Percentiles rank a stretch among this genome's conserved stretches.
Evolutionary conservation across 1,140 invertebrate species (phyloP).

Genomic region (Oscheius sp.): DNA sequence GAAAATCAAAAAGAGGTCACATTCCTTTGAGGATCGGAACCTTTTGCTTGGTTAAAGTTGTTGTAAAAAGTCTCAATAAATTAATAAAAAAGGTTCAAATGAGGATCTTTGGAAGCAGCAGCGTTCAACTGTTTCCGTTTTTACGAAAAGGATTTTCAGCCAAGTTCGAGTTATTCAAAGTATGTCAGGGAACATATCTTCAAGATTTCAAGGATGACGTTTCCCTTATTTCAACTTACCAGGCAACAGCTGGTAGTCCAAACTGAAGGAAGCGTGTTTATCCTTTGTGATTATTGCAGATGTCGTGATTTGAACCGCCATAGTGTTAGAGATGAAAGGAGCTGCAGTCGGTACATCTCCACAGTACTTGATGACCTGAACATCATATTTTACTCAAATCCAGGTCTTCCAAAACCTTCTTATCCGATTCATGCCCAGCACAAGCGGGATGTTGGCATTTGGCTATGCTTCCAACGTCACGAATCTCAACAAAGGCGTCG

Average conservation of each 20-base stretch:
- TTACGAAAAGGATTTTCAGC: too few species aligned
- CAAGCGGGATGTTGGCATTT: slow-evolving; percentile 57
- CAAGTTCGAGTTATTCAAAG: too few species aligned
- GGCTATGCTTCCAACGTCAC: slow-evolving; percentile 49
- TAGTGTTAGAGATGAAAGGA: slow-evolving; percentile 33
- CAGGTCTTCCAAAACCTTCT: slow-evolving; percentile 1
- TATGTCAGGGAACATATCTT: slow-evolving; percentile 15
- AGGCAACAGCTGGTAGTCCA: background rate
- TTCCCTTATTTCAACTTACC: too few species aligned
- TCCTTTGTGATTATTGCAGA: slow-evolving; percentile 48
- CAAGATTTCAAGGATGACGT: slow-evolving; percentile 2
- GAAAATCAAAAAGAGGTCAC: too few species aligned
- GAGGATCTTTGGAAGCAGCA: too few species aligned
- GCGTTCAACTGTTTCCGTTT: too few species aligned
- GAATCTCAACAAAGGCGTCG: slow-evolving; percentile 54
- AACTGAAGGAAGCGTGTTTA: slow-evolving; percentile 36
- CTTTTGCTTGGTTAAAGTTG: too few species aligned
- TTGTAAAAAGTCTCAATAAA: too few species aligned
- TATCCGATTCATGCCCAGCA: slow-evolving; percentile 32
- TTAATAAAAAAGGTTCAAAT: too few species aligned
- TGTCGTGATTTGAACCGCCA: slow-evolving; percentile 38
- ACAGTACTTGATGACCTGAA: slow-evolving; percentile 33
- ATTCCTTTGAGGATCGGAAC: too few species aligned
- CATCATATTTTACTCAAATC: slow-evolving; percentile 37
- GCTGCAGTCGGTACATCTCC: slow-evolving; percentile 10